Base-by-base conservation (phyloP, 2,888 invertebrate species). In the Rhogogaster chlorosoma region DNA sequence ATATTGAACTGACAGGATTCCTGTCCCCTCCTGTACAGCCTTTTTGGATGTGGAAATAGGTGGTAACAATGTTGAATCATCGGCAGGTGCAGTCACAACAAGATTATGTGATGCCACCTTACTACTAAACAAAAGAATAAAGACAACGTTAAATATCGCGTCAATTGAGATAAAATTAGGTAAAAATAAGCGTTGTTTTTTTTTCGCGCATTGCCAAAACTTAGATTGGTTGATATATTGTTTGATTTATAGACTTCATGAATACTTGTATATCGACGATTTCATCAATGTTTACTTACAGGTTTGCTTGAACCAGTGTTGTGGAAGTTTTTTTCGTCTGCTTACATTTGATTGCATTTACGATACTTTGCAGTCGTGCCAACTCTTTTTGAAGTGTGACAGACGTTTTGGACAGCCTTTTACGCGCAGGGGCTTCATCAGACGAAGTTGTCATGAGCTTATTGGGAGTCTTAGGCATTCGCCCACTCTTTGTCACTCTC, bases 381-480 rank as follows among this genome's bases (percentile, higher is more conserved):
- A 71, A 71, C 38, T 71, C 71, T 32, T 71, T 32, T 71, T 5
- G 12, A 4, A 71, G 4, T 5, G 71, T 26, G 32, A 71, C n/a
- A 71, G 71, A 38, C 0, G 71, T 71, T 71, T 71, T 71, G 18
- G 36, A 71, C 32, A 32, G 18, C 38, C 36, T 71, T 71, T n/a
- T 71, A 36, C 71, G 71, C 38, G 36, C 36, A 71, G 71, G 32
- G 38, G 71, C 71, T 71, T 71, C 71, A 71, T 71, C 71, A n/a
- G 71, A 71, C 38, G 71, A 71, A 71, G 64, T 64, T 64, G 71
- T 71, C 18, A 71, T 36, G 4, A 71, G 71, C 38, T 71, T 71
- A 36, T 71, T 71, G 71, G 38, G 38, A 36, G 71, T 71, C 38
- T 71, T 38, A 71, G 38, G 38, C 36, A 15, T 32, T 71, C 71